A percentile compares a stretch with the other conserved stretches of the same genome.
phyloP scores from a whole-genome alignment of 2,888 invertebrate species.

The Ophion ellenae region DNA sequence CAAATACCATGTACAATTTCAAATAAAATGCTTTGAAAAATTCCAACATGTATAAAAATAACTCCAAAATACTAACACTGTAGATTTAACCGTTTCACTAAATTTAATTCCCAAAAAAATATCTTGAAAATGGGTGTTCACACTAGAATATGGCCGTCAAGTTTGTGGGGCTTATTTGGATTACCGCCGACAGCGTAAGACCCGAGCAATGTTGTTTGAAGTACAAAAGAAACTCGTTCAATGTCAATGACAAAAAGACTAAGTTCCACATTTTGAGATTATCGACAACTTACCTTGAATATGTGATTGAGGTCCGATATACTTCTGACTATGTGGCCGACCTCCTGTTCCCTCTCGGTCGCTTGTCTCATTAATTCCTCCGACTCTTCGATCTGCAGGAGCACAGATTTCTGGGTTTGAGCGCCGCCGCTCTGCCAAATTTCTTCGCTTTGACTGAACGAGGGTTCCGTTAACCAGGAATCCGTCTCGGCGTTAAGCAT shows the following conservation, averaged over 20 bases:
- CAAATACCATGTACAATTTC: too few relatives aligned
- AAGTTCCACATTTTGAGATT: neutral
- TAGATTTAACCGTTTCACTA: too few relatives aligned
- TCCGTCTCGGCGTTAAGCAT: conserved; percentile 74
- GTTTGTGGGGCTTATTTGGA: neutral
- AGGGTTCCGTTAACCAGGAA: conserved; percentile 83
- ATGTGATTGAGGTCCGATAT: conserved; percentile 97
- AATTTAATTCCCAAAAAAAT: too few relatives aligned
- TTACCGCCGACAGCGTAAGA: neutral
- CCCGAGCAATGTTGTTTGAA: neutral
- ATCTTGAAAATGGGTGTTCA: too few relatives aligned
- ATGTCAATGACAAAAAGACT: neutral
- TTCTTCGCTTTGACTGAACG: conserved; percentile 82
- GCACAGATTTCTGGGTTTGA: conserved; percentile 87
- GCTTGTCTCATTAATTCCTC: conserved; percentile 92
- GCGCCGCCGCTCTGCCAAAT: conserved; percentile 74
- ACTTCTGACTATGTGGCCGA: conserved; percentile 95
- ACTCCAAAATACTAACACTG: too few relatives aligned
- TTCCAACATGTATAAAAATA: too few relatives aligned
- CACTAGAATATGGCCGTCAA: neutral
- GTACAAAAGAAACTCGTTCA: neutral
- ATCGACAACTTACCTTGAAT: conserved; percentile 87
- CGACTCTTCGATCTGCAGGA: conserved; percentile 88
- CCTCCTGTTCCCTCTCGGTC: conserved; percentile 93
- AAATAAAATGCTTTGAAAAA: too few relatives aligned